Conservation (phyloP, 2,888 invertebrate genomes). For the Drosophila mercatorum region DNA sequence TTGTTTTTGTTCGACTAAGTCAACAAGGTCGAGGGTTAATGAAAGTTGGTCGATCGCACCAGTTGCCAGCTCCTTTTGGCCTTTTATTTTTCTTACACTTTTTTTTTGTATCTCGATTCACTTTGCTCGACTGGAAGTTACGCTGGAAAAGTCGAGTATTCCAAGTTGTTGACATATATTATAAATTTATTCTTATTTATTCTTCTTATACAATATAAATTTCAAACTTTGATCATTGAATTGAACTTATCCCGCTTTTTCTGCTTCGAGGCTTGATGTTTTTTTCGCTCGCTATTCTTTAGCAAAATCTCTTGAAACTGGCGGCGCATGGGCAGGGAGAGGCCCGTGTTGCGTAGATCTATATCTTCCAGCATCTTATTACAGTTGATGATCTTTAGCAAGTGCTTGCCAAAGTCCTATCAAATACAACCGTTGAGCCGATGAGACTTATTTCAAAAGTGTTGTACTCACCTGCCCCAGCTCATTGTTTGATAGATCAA, state of each 20-base stretch:
- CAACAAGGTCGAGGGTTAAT: conserved; percentile 76
- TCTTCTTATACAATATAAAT: background rate
- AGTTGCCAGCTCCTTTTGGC: conserved; percentile 12
- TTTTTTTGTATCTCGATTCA: background rate
- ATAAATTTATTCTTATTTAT: background rate
- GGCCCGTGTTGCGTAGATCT: conserved; percentile 82
- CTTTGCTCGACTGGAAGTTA: background rate
- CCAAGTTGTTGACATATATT: too few relatives aligned
- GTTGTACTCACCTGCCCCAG: conserved; percentile 74
- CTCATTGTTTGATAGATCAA: conserved; percentile 82
- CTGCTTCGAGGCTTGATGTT: conserved; percentile 50
- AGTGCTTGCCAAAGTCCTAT: conserved; percentile 81
- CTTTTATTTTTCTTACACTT: conserved; percentile 6
- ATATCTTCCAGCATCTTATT: conserved; percentile 76
- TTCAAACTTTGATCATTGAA: conserved; percentile 49
- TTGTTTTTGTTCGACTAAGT: conserved; percentile 75
- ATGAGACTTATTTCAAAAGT: rapidly evolving
- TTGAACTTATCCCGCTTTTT: conserved; percentile 64
- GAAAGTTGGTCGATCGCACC: conserved; percentile 53
- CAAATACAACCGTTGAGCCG: background rate
- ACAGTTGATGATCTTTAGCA: conserved; percentile 80
- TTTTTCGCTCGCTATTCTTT: conserved; percentile 62
- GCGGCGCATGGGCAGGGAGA: conserved; percentile 70
- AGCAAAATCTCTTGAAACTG: conserved; percentile 75
- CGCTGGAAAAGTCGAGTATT: background rate